Evolutionary conservation across 1,140 invertebrate genomes (phyloP), one percentile per base, ranked within the genome.

Genomic region (Wiebesia pumilae): DNA sequence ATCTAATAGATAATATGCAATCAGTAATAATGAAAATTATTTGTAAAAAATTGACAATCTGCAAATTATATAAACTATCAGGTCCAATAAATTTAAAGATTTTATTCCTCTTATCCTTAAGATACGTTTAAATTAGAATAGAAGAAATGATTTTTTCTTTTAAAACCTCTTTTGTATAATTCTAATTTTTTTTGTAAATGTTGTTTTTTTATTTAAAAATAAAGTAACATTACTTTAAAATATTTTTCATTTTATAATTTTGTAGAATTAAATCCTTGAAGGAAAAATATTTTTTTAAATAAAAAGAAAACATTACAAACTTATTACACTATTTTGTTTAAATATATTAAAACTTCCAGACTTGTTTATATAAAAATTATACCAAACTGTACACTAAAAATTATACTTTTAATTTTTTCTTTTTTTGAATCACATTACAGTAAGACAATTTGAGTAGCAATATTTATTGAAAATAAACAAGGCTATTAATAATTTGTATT

Each of bases 21-120:
- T 77, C 43, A 85, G 65, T 43, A 21, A 27, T 85, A 75, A 81
- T 71, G 75, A 51, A 81, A 75, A 58, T 35, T 75, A 24, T 81
- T 86, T 81, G 54, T 81, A 81, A 71, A 79, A 79, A 14, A 51
- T 69, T 83, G 19, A 77, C 47, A 62, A 54, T 77, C 40, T 84
- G 62, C 58, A 78, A 84, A 65, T 84, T 78, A 65, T 67, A 84
- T 40, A 35, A 81, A 40, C 12, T 51, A 58, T 62, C 24, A 81
- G 58, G 4, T 47, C 35, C 43, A 47, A n/a, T 51, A 47, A 27
- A 30, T 67, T 40, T 10, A 30, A 54, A 30, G 4, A 78, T 65
- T 40, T 43, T 24, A 27, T 80, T 40, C 40, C 12, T 62, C 3
- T 81, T 81, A 40, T 43, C 24, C 43, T 75, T 40, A 43, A 27